Base-by-base conservation (phyloP, 1,140 invertebrate genomes). In the Ladona fulva region DNA sequence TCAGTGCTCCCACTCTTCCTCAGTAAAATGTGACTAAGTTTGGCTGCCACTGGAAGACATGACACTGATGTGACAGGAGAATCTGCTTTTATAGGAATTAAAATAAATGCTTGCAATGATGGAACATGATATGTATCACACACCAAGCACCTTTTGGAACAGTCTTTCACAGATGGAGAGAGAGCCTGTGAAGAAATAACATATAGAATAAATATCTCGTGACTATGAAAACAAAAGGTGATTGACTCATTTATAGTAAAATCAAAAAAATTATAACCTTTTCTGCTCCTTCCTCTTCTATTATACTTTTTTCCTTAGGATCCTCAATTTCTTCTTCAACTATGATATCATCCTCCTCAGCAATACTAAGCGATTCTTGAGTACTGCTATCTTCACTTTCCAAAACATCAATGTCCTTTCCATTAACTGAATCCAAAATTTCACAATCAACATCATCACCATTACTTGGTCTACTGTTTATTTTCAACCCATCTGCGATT, bases 321-420 rank as follows among this genome's bases (percentile, higher is more conserved):
- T 66, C 52, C 1, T 66, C 52, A 66, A 66, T 66, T 66, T 66
- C 52, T 66, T 66, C 52, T 66, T 66, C 52, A 19, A 66, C 52
- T 3, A 66, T 22, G 1, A 66, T 66, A 66, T 66, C 52, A 66
- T 66, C 52, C 5, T 66, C 52, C 14, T 66, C 52, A 66, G 52
- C 52, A 6, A 66, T 66, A 66, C 52, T 66, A 22, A 66, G 52
- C 1, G 52, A 66, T 66, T 66, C 52, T 22, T 66, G 52, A 66
- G 16, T 66, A 12, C 52, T 66, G 52, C 52, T 22, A 66, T 66
- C 52, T 22, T 66, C 52, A 66, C 52, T 66, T 66, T 66, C 52
- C 52, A 66, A 66, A 16, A 66, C 52, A 66, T 66, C 52, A 66
- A 66, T 66, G n/a, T 66, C 52, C 14, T 66, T 66, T 66, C 52